Evolutionary conservation across 2,888 invertebrate genomes (phyloP), one percentile per base, ranked within the genome.

Genomic region (Ischnus inquisitorius): DNA sequence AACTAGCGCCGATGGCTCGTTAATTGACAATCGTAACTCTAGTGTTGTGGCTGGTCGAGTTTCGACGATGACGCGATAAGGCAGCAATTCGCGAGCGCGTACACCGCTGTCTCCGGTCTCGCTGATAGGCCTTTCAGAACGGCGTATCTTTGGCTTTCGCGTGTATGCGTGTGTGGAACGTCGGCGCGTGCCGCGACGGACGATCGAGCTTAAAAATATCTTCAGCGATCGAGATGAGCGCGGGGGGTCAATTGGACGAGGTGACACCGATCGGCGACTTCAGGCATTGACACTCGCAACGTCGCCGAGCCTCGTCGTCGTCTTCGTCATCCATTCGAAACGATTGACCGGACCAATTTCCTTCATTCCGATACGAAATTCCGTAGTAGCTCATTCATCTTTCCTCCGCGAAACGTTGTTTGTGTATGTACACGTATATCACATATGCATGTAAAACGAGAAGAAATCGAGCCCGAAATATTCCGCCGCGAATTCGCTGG

Each of bases 171-270:
- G 62, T 60, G 60, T 51, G 90, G 88, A 90, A 89, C 88, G 90
- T 88, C 87, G 92, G 90, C 92, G 91, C 92, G 93, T 93, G 93
- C 91, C 92, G 86, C 88, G 91, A 92, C 92, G 91, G 92, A 92
- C 88, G 88, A 88, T 79, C 86, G 84, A 86, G 87, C 88, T 68
- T 88, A 90, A 91, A 89, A 92, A 91, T 91, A 92, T 88, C 89
- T 86, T 80, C 84, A 85, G 85, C 85, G 88, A 89, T 88, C 87
- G 84, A 74, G 81, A 81, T 74, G 84, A 74, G 54, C 86, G 83
- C 86, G 83, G 89, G 83, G 89, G 93, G 93, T 93, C 91, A 93
- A 93, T 90, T 92, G 90, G 88, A 72, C 71, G 82, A 89, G 87
- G 89, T 88, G 88, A 90, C 74, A 69, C 89, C 91, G 91, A 92